phyloP scores from a whole-genome alignment of 2,888 invertebrate genomes.

The Anodontia alba region DNA sequence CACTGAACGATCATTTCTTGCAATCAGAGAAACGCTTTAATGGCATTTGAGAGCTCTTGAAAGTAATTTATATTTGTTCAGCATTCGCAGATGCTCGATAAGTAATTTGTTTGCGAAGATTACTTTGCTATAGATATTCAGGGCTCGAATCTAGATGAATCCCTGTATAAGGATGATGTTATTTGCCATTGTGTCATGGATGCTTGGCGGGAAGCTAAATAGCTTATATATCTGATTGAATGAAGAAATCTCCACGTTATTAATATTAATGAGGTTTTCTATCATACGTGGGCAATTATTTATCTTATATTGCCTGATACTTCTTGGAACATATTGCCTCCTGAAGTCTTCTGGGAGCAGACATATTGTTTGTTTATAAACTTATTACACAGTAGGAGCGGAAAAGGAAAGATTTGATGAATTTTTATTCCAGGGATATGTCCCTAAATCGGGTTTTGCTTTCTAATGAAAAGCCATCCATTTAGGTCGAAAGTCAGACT shows the following conservation, averaged over 20 bases:
- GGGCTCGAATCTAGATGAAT: not conserved
- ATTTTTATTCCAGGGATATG: not conserved
- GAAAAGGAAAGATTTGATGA: not conserved
- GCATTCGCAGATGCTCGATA: not conserved
- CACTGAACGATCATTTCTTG: not conserved
- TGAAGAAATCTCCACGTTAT: not conserved
- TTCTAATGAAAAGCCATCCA: too few relatives aligned
- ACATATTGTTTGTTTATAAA: constrained; percentile 2
- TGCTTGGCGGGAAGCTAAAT: not conserved
- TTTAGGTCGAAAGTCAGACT: too few relatives aligned
- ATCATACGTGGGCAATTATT: constrained; percentile 13
- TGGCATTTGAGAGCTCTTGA: not conserved
- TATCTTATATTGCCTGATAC: not conserved
- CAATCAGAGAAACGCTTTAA: not conserved
- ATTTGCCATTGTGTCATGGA: constrained; percentile 12
- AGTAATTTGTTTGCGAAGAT: constrained; percentile 13
- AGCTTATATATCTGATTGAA: not conserved
- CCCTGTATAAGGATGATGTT: not conserved
- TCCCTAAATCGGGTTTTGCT: not conserved
- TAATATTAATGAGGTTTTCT: constrained; percentile 16
- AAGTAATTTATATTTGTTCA: constrained; percentile 6
- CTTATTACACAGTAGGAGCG: not conserved
- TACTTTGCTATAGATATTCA: constrained; percentile 7
- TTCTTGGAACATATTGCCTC: not conserved
- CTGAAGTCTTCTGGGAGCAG: not conserved